Percentiles rank a stretch among this genome's conserved stretches.
Conservation (phyloP, 2,113 vertebrate species). For the Scomber scombrus region DNA sequence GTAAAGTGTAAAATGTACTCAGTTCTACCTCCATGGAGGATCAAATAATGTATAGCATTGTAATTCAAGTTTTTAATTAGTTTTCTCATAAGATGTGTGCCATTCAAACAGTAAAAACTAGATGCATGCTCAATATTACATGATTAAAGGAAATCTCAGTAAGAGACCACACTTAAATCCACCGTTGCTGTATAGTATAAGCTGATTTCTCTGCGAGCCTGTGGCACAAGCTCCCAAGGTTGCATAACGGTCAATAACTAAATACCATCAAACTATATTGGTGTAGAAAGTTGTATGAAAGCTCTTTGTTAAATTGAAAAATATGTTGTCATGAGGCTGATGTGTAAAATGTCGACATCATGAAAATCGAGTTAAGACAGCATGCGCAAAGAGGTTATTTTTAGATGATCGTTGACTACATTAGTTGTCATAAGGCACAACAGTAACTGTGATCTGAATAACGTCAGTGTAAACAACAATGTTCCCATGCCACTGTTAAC, state of each 20-base stretch:
- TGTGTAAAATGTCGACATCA: too few relatives aligned
- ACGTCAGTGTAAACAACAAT: too few relatives aligned
- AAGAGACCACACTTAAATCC: slow-evolving; percentile 24
- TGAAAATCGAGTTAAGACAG: too few relatives aligned
- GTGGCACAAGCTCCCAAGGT: slow-evolving; percentile 24
- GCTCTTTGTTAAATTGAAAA: background rate
- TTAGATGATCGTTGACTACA: too few relatives aligned
- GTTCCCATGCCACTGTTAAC: too few relatives aligned
- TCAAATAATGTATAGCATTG: background rate
- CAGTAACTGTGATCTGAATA: too few relatives aligned
- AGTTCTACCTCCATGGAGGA: background rate
- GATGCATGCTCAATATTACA: background rate
- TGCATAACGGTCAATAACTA: slow-evolving; percentile 19
- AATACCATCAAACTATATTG: background rate
- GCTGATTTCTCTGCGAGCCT: slow-evolving; percentile 45
- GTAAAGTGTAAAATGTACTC: background rate
- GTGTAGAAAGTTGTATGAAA: background rate
- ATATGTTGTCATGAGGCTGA: background rate
- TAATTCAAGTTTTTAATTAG: background rate
- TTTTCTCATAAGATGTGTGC: background rate
- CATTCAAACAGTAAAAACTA: background rate
- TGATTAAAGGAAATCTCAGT: slow-evolving; percentile 1
- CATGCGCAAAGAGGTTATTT: too few relatives aligned
- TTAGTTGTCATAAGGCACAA: too few relatives aligned
- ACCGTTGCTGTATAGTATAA: slow-evolving; percentile 19